Evolutionary conservation across 2,113 vertebrate genomes (phyloP).

Genomic region (Chloebia gouldiae): DNA sequence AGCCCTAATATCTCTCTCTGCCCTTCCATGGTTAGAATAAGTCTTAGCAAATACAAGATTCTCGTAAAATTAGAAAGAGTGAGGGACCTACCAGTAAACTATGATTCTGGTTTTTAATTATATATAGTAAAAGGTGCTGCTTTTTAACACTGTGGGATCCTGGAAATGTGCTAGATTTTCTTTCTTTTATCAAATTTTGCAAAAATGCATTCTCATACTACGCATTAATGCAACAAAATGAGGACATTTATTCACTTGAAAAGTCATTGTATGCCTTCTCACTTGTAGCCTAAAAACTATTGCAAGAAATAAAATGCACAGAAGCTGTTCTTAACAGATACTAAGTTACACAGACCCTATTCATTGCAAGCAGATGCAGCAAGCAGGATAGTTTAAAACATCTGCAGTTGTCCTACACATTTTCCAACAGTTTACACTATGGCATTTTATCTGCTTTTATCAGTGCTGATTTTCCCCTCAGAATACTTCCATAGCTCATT

Average conservation of each 20-base stretch:
- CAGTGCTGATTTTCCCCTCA: background rate
- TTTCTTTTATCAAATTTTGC: background rate
- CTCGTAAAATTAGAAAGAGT: background rate
- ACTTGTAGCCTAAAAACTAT: background rate
- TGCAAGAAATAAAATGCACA: background rate
- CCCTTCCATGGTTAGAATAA: background rate
- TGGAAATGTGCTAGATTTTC: background rate
- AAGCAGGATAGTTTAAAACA: background rate
- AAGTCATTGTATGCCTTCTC: background rate
- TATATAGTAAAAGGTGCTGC: background rate
- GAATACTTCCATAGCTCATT: background rate
- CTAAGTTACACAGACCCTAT: background rate
- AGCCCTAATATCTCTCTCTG: background rate
- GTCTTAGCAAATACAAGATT: background rate
- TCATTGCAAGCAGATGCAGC: background rate
- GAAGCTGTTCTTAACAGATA: background rate
- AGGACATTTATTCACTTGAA: background rate
- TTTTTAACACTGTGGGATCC: background rate
- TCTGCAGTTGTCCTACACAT: background rate
- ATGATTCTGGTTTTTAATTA: background rate
- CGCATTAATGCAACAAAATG: background rate
- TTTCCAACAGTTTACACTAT: background rate
- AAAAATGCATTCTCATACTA: background rate
- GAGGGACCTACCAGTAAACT: background rate
- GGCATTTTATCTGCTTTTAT: constrained; percentile 30